phyloP scores from a whole-genome alignment of 2,797 vertebrate species.

The Cetoscarus ocellatus region DNA sequence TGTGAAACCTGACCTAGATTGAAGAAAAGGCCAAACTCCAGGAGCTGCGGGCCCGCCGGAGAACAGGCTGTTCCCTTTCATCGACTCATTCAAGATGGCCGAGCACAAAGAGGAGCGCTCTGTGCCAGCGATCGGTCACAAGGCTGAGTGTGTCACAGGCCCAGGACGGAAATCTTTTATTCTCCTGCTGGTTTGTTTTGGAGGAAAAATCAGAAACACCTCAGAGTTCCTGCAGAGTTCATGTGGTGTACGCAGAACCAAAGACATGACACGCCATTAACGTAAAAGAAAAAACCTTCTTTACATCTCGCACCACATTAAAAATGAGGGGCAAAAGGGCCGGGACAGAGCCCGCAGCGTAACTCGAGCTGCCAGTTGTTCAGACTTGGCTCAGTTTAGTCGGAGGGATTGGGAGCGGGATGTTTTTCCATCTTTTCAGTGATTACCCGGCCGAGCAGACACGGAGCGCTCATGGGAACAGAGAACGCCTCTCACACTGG shows the following conservation, averaged over 20 bases:
- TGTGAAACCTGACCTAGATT: conserved; percentile 79
- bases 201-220: not conserved
- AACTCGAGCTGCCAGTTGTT: conserved; percentile 66
- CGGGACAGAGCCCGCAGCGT: conserved; percentile 5
- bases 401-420: conserved; percentile 36
- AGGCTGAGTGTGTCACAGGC: conserved; percentile 19
- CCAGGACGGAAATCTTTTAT: conserved; percentile 20
- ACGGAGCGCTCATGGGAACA: conserved; percentile 72
- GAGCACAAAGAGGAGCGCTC: conserved; percentile 35
- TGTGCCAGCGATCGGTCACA: conserved; percentile 55
- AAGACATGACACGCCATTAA: conserved; percentile 10
- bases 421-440: conserved; percentile 65
- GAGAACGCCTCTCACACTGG: conserved; percentile 48
- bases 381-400: conserved; percentile 46
- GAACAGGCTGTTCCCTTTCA: conserved; percentile 66
- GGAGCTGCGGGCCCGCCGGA: conserved; percentile 57
- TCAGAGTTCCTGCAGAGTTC: not conserved
- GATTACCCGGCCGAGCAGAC: conserved; percentile 65
- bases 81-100: conserved; percentile 46
- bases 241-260: not conserved
- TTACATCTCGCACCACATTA: conserved; percentile 14
- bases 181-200: conserved; percentile 2
- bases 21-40: conserved; percentile 67
- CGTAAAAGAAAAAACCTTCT: not conserved
- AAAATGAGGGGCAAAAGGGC: not conserved